Base-by-base conservation (phyloP, 2,888 invertebrate species). In the Lithosia quadra region DNA sequence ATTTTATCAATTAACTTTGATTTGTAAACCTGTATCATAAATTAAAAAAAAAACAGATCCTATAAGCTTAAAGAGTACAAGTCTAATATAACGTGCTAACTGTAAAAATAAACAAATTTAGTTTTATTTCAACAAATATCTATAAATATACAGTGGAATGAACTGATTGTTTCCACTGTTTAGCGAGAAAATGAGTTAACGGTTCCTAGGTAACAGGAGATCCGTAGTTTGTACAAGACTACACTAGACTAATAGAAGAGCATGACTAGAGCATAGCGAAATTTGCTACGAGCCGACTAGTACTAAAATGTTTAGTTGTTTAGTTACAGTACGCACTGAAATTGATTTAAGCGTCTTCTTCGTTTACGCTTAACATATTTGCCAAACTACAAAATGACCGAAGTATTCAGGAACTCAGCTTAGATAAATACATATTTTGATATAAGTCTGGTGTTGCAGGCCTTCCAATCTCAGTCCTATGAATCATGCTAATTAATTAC, bases 101-200 rank as follows among this genome's bases (percentile, higher is more conserved):
- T 15, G 43, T 43, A 7, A 43, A 0, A 49, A 18, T 18, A 34
- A n/a, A 49, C n/a, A 49, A 49, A 49, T n/a, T 49, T 49, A n/a
- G n/a, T 49, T 49, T 49, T 36, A 60, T 60, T 36, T 39, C 3
- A 61, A 24, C 61, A n/a, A 18, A 43, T 43, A 21, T 53, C 33
- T 24, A 24, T 43, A 57, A 58, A 59, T 71, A 59, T 21, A 56
- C n/a, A 61, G 22, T 64, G n/a, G 39, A 55, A 63, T 18, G 39
- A 56, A 59, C 8, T 34, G 24, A 65, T 74, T 69, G 68, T 72
- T 76, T 75, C 72, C 28, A 63, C 59, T 62, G 28, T 62, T 63
- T 11, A 49, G 9, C 53, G 22, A 58, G 61, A 63, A 70, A 81
- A 69, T 62, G 13, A 66, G 24, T 55, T 63, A 65, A 71, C 55